Evolutionary conservation across 2,888 invertebrate genomes (phyloP).

Genomic region (Tetranychus truncatus): DNA sequence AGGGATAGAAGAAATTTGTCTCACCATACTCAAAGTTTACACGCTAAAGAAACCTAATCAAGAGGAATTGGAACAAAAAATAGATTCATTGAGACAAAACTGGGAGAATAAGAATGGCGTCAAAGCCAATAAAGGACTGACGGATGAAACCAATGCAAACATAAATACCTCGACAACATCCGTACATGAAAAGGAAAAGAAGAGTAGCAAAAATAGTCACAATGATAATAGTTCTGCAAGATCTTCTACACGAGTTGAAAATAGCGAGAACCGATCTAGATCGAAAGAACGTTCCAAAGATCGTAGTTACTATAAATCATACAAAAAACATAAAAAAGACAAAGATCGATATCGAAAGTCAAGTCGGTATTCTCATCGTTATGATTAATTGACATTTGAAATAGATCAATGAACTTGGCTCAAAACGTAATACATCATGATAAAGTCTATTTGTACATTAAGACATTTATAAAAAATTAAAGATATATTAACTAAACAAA

Average conservation of each 20-base stretch:
- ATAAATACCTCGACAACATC: neutral
- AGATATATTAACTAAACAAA: too few relatives aligned
- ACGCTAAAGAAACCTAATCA: slow-evolving; percentile 55
- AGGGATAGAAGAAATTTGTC: slow-evolving; percentile 63
- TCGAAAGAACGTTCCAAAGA: neutral
- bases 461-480: too few relatives aligned
- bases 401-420: too few relatives aligned
- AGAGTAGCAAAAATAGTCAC: neutral
- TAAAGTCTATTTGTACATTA: too few relatives aligned
- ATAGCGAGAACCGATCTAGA: neutral
- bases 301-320: neutral
- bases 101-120: slow-evolving; percentile 43
- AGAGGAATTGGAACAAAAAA: slow-evolving; percentile 51
- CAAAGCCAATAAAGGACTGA: slow-evolving; percentile 26
- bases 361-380: too few relatives aligned
- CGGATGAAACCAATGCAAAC: slow-evolving; percentile 27
- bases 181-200: neutral
- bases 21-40: slow-evolving; percentile 63
- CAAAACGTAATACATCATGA: too few relatives aligned
- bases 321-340: neutral
- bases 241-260: neutral
- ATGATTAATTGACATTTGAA: too few relatives aligned
- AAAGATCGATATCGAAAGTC: neutral
- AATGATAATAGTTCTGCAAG: neutral
- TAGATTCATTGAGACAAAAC: slow-evolving; percentile 50